phyloP scores from a whole-genome alignment of 2,113 vertebrate genomes.

The Dolichotis patagonum region DNA sequence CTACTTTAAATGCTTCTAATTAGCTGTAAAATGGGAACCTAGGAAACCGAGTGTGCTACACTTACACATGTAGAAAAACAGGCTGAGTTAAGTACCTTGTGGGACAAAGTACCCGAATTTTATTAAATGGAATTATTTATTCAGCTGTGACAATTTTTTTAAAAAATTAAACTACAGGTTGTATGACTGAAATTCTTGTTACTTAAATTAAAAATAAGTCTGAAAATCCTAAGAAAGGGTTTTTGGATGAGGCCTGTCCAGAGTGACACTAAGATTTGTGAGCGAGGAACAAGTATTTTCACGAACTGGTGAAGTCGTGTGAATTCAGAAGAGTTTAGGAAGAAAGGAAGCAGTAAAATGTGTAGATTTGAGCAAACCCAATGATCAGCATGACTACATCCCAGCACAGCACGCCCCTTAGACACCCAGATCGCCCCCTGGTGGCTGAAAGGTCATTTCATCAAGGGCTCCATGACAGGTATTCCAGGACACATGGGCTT shows the following conservation, averaged over 20 bases:
- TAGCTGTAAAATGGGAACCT: background rate
- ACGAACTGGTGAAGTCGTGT: background rate
- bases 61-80: background rate
- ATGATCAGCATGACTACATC: background rate
- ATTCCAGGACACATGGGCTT: background rate
- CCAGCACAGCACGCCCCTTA: background rate
- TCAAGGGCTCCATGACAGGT: background rate
- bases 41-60: background rate
- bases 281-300: background rate
- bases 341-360: background rate
- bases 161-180: background rate
- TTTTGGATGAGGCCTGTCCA: background rate
- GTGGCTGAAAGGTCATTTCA: background rate
- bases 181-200: background rate
- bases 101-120: background rate
- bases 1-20: background rate
- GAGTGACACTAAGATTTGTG: background rate
- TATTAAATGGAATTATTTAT: conserved; percentile 9
- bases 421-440: background rate
- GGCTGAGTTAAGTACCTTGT: background rate
- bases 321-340: background rate
- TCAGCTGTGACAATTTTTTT: background rate
- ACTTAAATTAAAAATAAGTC: background rate
- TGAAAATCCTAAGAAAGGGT: background rate
- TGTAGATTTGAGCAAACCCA: background rate